These are phyloP conservation scores for Buphagus erythrorhynchus DNA, from an alignment of 2,797 vertebrate species.

Conservation along the genomic window DNA sequence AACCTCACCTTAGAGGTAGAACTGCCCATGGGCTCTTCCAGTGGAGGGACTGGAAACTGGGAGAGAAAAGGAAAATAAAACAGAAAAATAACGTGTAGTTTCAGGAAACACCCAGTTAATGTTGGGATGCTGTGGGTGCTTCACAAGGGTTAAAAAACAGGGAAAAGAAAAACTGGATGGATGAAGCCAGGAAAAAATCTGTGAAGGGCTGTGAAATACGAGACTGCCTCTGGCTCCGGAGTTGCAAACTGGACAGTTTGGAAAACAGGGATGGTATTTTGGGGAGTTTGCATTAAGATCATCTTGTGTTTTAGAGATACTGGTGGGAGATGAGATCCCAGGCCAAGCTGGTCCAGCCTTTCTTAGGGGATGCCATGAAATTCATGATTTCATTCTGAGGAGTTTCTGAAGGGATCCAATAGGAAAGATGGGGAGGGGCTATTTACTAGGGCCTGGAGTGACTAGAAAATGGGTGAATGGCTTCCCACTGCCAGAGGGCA, in stretches of 20 bases:
- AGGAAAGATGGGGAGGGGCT: background rate
- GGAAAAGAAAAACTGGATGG: background rate
- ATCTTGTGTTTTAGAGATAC: background rate
- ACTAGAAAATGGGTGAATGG: no score
- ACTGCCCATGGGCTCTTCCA: background rate
- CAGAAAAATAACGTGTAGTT: background rate
- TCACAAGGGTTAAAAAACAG: background rate
- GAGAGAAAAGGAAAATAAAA: background rate
- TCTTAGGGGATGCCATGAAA: background rate
- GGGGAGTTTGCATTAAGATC: background rate
- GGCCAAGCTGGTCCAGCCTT: background rate
- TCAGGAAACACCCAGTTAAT: rapidly evolving
- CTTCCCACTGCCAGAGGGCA: background rate
- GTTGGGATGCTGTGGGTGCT: background rate
- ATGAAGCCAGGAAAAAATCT: background rate
- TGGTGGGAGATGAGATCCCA: background rate
- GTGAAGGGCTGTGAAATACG: background rate
- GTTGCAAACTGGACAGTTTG: background rate
- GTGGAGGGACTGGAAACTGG: background rate
- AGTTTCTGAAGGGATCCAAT: background rate
- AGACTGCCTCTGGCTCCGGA: background rate
- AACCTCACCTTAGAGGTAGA: background rate
- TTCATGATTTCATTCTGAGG: background rate
- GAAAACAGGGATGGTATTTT: background rate
- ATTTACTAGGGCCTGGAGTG: background rate